These are phyloP conservation scores for Bilobella aurantiaca DNA, from an alignment of 1,140 invertebrate species.

Conservation along the genomic window DNA sequence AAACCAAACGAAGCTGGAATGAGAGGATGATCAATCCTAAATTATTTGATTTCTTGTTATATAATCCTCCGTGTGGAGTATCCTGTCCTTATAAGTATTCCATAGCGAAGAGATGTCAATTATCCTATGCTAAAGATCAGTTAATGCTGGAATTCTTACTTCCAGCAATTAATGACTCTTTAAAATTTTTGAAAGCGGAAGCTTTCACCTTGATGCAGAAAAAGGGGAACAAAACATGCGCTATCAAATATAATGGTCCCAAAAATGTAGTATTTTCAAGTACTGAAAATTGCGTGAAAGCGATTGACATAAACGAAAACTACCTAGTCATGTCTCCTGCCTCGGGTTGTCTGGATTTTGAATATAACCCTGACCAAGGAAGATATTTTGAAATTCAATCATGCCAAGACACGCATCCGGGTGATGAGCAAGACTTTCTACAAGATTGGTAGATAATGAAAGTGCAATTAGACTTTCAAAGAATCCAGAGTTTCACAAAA, in stretches of 20 bases:
- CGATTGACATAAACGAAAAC: background rate
- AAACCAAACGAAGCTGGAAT: background rate
- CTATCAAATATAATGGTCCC: background rate
- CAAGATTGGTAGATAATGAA: constrained; percentile 37
- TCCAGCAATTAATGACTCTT: background rate
- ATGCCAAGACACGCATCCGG: no score
- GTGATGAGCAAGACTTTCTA: no score
- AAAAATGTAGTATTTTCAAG: background rate
- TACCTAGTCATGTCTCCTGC: background rate
- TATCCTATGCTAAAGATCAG: background rate
- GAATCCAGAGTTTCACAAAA: constrained; percentile 40
- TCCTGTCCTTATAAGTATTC: background rate
- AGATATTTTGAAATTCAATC: no score
- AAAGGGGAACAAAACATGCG: background rate
- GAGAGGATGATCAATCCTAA: background rate
- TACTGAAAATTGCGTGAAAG: background rate
- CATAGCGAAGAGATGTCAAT: background rate
- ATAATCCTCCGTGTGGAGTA: background rate
- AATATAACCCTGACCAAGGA: no score
- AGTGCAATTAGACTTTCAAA: constrained; percentile 37
- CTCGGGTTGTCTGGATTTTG: no score
- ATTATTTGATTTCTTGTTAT: background rate
- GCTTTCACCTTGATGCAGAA: background rate
- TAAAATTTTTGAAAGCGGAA: background rate
- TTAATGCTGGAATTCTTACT: background rate